Base-by-base conservation (phyloP, 2,113 vertebrate genomes). In the Clarias gariepinus region DNA sequence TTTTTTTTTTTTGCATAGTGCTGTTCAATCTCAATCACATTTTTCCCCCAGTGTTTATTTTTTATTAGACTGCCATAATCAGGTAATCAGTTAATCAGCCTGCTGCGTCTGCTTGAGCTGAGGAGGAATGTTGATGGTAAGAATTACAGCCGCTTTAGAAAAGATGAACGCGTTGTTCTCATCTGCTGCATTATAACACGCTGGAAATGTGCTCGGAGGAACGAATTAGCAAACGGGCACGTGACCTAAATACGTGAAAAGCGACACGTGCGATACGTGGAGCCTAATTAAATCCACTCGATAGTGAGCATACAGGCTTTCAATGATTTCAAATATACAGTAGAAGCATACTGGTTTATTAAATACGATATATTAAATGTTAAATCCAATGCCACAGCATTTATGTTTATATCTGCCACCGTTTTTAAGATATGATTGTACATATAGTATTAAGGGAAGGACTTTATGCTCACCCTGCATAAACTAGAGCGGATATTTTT, bases 161-260 rank as follows among this genome's bases (percentile, higher is more conserved):
- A 33, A 33, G 41, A 53, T 68, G 28, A 52, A n/a, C 16, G 41
- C 41, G 11, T 10, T 11, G 9, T 36, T 57, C 52, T 58, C 52
- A 83, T 71, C 23, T 57, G 8, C 52, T 25, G 82, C 66, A 33
- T 36, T 15, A 36, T 23, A 58, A 36, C 28, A 8, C 53, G 21
- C 16, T 2, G 33, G 11, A 36, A 25, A 16, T 55, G 28, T 28
- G 52, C 66, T 23, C 53, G 5, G 21, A 55, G 28, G n/a, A 83
- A 69, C 64, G 82, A 73, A 71, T 57, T 57, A 53, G 82, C 57
- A 83, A 33, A 83, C 66, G 53, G 2, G 0, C 66, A 57, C 78
- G 78, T 83, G 66, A 33, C 18, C 21, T 11, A 6, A 23, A 55
- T 83, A 23, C 82, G 12, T 23, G 21, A 55, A 58, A 18, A 2